Evolutionary conservation across 92 coral and sea anemone genomes (phyloP), one percentile per base, ranked within the genome.

Genomic region (Porites divaricata): DNA sequence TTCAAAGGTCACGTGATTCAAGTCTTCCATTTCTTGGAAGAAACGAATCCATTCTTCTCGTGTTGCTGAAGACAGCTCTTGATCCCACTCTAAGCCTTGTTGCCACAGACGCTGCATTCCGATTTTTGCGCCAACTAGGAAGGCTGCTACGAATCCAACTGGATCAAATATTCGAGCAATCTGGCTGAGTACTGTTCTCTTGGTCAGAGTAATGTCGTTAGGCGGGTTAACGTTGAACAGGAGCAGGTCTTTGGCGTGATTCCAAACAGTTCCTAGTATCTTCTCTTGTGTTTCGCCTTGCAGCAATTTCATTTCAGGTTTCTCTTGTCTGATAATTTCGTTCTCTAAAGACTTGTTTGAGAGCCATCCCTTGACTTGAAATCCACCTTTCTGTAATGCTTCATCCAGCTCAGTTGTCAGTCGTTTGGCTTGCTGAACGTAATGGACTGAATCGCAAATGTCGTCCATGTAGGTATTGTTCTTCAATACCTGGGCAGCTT

Each of bases 391-490:
- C 59, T 63, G 14, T 21, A 92, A 82, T 16, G 82, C 88, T 72
- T 90, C 74, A 76, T 90, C 97, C 28, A 90, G 61, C 51, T 90
- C 92, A 49, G 79, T 74, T 52, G 93, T 86, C 41, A 88, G 70
- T 66, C 61, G 84, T 56, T 91, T 54, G 8, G 94, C 94, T 77
- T 83, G 70, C 2, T 83, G 72, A 9, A 72, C 81, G 23, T 85
- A 56, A 26, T 74, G 71, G 22, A 85, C 89, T 7, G 90, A 92
- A 51, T 92, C 90, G 21, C 90, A 89, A 22, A 88, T 91, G 63
- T 88, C 90, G 51, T 91, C 95, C 93, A 92, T 92, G 76, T 89
- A 89, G 20, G 87, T 76, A 57, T 92, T 92, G 63, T 81, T 54
- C 63, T 52, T 70, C 20, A 89, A 63, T 16, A 81, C 81, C 51